These are phyloP conservation scores for Pteronotus mesoamericanus DNA, from an alignment of 2,797 vertebrate genomes.

Conservation along the genomic window DNA sequence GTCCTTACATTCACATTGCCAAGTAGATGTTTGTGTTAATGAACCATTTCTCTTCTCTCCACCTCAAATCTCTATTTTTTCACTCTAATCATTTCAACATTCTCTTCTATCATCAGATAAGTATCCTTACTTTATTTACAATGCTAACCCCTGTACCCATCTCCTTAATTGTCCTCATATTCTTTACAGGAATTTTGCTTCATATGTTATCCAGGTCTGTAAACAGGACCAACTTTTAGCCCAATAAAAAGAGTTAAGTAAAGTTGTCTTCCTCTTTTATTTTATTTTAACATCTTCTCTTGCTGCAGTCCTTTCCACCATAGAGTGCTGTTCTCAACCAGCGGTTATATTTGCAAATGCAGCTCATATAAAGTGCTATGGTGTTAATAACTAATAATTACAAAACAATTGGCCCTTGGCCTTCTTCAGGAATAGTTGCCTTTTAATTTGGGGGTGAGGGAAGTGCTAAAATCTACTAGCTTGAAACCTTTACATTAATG, in stretches of 20 bases:
- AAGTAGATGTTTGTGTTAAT: background rate
- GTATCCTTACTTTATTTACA: background rate
- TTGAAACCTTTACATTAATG: background rate
- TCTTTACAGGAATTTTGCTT: background rate
- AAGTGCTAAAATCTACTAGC: background rate
- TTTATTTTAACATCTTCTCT: background rate
- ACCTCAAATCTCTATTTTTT: background rate
- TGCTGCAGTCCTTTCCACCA: background rate
- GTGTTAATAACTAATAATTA: constrained; percentile 8
- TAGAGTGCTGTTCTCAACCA: background rate
- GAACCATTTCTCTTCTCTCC: background rate
- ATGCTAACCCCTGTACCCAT: background rate
- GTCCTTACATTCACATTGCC: background rate
- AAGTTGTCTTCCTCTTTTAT: background rate
- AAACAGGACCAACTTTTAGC: background rate
- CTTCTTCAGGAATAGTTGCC: background rate
- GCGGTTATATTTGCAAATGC: background rate
- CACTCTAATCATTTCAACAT: background rate
- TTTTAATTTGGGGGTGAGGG: background rate
- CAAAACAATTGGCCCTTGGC: background rate
- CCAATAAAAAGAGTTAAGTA: background rate
- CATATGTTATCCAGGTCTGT: background rate
- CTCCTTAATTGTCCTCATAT: background rate
- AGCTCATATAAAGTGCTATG: background rate
- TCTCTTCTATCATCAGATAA: background rate